phyloP scores from a whole-genome alignment of 2,888 invertebrate species.

The Barypeithes pellucidus region DNA sequence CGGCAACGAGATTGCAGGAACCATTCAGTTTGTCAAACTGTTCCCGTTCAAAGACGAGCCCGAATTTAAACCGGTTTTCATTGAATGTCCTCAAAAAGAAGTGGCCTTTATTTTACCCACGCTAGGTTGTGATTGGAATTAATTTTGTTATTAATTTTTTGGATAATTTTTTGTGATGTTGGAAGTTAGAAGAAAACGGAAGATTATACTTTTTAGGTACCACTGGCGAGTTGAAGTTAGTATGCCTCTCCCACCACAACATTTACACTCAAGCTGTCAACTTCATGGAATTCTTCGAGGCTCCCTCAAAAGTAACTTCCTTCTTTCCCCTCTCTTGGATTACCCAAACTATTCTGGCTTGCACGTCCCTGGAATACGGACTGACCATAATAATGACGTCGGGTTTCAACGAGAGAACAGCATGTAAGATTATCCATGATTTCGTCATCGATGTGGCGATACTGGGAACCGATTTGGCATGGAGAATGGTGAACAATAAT shows the following conservation, averaged over 20 bases:
- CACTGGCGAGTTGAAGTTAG: slow-evolving; percentile 60
- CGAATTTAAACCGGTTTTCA: slow-evolving; percentile 57
- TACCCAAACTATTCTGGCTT: slow-evolving; percentile 61
- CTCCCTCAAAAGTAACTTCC: slow-evolving; percentile 61
- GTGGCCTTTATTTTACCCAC: slow-evolving; percentile 65
- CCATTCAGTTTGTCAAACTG: slow-evolving; percentile 55
- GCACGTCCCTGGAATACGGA: slow-evolving; percentile 60
- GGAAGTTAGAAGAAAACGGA: too few relatives aligned
- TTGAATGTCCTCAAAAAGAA: slow-evolving; percentile 59
- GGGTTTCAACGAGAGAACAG: slow-evolving; percentile 60
- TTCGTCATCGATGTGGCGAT: slow-evolving; percentile 62
- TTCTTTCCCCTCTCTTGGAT: slow-evolving; percentile 64
- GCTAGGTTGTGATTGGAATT: slow-evolving; percentile 57
- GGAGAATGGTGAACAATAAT: slow-evolving; percentile 60
- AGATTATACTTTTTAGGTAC: slow-evolving; percentile 55
- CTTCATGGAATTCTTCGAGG: slow-evolving; percentile 57
- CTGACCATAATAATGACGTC: slow-evolving; percentile 58
- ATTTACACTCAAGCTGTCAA: slow-evolving; percentile 59
- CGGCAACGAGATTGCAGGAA: slow-evolving; percentile 56
- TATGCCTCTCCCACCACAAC: slow-evolving; percentile 64
- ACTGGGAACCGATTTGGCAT: slow-evolving; percentile 61
- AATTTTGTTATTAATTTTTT: too few relatives aligned
- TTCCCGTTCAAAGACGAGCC: slow-evolving; percentile 55
- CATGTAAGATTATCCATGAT: slow-evolving; percentile 65
- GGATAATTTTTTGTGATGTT: too few relatives aligned